Evolutionary conservation across 1,140 invertebrate species (phyloP).

Genomic region (Drosophila athabasca): DNA sequence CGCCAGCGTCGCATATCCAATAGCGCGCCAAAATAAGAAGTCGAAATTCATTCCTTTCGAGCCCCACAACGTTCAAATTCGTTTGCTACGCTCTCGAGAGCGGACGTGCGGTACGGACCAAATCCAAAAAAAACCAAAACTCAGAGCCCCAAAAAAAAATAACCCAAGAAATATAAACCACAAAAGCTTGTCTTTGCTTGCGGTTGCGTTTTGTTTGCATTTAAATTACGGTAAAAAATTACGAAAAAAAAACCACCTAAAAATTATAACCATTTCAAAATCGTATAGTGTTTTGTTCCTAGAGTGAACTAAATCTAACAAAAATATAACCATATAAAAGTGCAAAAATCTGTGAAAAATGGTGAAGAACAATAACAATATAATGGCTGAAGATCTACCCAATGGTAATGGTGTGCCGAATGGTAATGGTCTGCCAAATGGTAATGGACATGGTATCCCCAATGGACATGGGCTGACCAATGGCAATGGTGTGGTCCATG

Average conservation of each 20-base stretch:
- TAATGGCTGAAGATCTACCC: conserved; percentile 23
- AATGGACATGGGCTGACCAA: conserved; percentile 57
- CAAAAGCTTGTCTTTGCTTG: conserved; percentile 38
- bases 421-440: conserved; percentile 44
- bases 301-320: conserved; percentile 30
- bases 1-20: conserved; percentile 63
- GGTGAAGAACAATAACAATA: conserved; percentile 72
- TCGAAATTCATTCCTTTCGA: conserved; percentile 80
- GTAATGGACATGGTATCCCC: conserved; percentile 18
- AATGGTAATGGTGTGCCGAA: conserved; percentile 34
- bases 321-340: conserved; percentile 14
- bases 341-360: conserved; percentile 49
- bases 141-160: conserved; percentile 19
- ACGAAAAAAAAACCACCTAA: conserved; percentile 33
- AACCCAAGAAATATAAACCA: conserved; percentile 19
- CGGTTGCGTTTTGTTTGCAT: conserved; percentile 56
- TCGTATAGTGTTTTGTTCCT: conserved; percentile 24
- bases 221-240: conserved; percentile 42
- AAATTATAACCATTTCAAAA: conserved; percentile 40
- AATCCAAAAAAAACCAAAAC: conserved; percentile 53
- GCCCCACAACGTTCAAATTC: conserved; percentile 74
- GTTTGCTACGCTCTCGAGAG: conserved; percentile 83
- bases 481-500: conserved; percentile 49
- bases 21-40: conserved; percentile 81
- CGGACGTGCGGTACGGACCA: conserved; percentile 80